phyloP scores from a whole-genome alignment of 2,113 vertebrate genomes.

The Suricata suricatta region DNA sequence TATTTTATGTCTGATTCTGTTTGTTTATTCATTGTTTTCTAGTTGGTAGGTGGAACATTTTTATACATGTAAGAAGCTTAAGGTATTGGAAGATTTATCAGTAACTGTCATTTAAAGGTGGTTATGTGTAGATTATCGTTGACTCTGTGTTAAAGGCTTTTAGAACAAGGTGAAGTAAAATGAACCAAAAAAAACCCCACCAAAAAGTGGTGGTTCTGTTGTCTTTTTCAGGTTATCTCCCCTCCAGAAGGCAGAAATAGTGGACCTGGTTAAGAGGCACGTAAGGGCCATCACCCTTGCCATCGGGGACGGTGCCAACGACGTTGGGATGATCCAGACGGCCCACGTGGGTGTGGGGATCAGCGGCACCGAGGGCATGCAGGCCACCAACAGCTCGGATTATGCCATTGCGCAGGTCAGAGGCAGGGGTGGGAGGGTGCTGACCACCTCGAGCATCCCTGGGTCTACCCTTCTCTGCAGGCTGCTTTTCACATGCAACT shows the following conservation, averaged over 20 bases:
- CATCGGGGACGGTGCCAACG: constrained; percentile 96
- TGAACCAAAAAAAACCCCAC: not conserved
- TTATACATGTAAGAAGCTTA: constrained; percentile 70
- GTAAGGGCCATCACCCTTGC: constrained; percentile 96
- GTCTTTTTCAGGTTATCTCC: constrained; percentile 92
- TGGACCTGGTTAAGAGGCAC: constrained; percentile 96
- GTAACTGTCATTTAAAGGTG: constrained; percentile 72
- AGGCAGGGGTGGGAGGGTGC: rapidly evolving
- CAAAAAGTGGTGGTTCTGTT: constrained; percentile 62
- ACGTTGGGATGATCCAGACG: constrained; percentile 97
- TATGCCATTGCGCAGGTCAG: constrained; percentile 97
- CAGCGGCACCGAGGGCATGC: constrained; percentile 97
- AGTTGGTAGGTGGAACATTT: not conserved
- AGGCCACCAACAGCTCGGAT: constrained; percentile 96
- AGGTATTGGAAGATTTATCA: constrained; percentile 69
- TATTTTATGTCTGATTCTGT: not conserved
- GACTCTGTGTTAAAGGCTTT: constrained; percentile 70
- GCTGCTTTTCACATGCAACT: not conserved
- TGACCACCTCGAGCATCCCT: not conserved
- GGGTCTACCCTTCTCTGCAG: not conserved
- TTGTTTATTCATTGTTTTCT: not conserved
- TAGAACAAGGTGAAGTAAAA: not conserved
- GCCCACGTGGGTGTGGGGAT: constrained; percentile 96
- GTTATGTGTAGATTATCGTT: constrained; percentile 80
- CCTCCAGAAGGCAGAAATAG: constrained; percentile 98